Evolutionary conservation across 2,113 vertebrate species (phyloP), one percentile per base, ranked within the genome.

Genomic region (Rissa tridactyla): DNA sequence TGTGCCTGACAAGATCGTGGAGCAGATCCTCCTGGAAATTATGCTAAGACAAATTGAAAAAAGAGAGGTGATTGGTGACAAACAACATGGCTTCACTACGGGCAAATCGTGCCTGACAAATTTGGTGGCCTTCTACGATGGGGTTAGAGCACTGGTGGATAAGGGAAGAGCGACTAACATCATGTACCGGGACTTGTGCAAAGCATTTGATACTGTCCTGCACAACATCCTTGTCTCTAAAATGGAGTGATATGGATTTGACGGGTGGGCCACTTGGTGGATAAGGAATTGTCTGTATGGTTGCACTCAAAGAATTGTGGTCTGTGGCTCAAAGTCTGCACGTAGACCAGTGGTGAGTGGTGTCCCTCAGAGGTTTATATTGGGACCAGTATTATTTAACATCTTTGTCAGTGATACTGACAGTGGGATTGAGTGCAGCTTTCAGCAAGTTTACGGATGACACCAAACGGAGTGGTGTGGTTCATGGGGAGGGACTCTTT

Each of bases 181-280:
- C 8, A 47, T 27, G 14, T 72, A 18, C 18, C 20, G 32, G 36
- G 51, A 32, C 15, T 32, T 38, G 26, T 47, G 57, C 14, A 77
- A 47, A 77, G 26, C 73, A 62, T 62, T 62, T 62, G 25, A 62
- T 62, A 27, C 10, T 62, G 40, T n/a, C 25, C 42, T 46, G 18
- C 32, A 76, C 13, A n/a, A 36, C 25, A 46, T 46, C 32, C 32
- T n/a, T 46, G 25, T 58, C 55, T 76, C 14, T 58, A n/a, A 36
- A 60, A 21, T 29, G 23, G 16, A 6, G 16, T 20, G 36, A 40
- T 17, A 44, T 19, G 10, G 40, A 27, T 57, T 34, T 75, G 72
- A 57, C 1, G 1, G 23, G 7, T 57, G 40, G 17, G 20, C 12
- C 17, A 75, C 17, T 58, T 3, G 1, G 19, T 42, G 9, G 55